Evolutionary conservation across 35 echinoderm and acorn worm genomes (phyloP), one percentile per base, ranked within the genome.

Genomic region (Strongylocentrotus purpuratus): DNA sequence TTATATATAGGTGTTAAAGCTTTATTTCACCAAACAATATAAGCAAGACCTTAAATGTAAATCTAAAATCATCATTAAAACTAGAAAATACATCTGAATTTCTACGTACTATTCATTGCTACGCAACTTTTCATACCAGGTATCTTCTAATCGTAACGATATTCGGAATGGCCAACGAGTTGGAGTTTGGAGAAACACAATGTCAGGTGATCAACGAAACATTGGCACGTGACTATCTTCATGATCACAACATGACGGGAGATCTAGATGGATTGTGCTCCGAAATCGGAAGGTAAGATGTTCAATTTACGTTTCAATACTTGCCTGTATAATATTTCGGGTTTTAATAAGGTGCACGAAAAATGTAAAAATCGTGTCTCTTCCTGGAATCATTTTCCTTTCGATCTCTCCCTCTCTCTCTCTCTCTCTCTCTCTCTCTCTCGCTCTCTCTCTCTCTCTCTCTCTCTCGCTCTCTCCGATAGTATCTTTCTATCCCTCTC

Each of bases 211-310:
- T 78, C 5, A 78, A 78, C 28, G 20, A 78, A 78, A 78, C 65
- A 78, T 78, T 78, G 65, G 65, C 65, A 78, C 20, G 65, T 78
- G 65, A 78, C 65, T 78, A 78, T 78, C 65, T 78, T n/a, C 65
- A 78, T n/a, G 65, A n/a, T 78, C 22, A n/a, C 22, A 78, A 78
- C 65, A 78, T 78, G 5, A 78, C 65, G 28, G 65, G 65, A n/a
- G 65, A 78, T n/a, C 4, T 78, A 22, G 7, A 22, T 78, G 65
- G 25, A 28, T n/a, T 78, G 20, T 78, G 65, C 28, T 78, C 65
- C 28, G 65, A 78, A 28, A 3, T 78, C 4, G 65, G 8, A n/a
- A 78, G 65, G 65, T 78, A 78, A 28, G 25, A 14, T 70, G 2
- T 70, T 70, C 5, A 59, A 59, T 14, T 41, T 41, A 41, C 35